These are phyloP conservation scores for Amphimedon queenslandica DNA, from an alignment of 37 sponge, comb jelly and placozoan genomes.

Conservation along the genomic window DNA sequence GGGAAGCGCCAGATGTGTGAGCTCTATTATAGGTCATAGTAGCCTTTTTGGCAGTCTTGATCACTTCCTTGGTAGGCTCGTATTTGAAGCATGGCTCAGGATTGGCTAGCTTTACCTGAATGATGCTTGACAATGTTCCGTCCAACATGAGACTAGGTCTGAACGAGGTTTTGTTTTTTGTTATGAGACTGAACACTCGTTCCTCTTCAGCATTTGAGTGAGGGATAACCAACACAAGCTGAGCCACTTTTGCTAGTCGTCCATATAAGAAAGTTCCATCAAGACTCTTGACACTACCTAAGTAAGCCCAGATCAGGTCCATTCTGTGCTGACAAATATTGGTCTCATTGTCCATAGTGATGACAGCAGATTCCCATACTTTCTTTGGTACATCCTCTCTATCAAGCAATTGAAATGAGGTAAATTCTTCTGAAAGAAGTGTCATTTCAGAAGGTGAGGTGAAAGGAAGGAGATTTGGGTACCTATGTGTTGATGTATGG, in stretches of 20 bases:
- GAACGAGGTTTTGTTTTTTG: slow-evolving; percentile 29
- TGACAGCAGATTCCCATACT: slow-evolving; percentile 19
- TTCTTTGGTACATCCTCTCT: slow-evolving; percentile 20
- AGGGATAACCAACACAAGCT: slow-evolving; percentile 18
- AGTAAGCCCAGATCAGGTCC: slow-evolving; percentile 17
- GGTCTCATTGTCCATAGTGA: background rate
- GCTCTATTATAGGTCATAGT: slow-evolving; percentile 14
- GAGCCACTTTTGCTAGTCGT: slow-evolving; percentile 20
- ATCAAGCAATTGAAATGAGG: slow-evolving; percentile 31
- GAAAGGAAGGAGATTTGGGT: background rate
- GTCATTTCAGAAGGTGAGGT: background rate
- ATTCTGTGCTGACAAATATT: slow-evolving; percentile 14
- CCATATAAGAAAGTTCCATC: background rate
- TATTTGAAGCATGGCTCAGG: slow-evolving; percentile 16
- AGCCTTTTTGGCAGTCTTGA: slow-evolving; percentile 1
- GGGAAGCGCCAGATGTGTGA: background rate
- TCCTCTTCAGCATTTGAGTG: slow-evolving; percentile 50
- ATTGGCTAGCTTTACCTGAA: slow-evolving; percentile 4
- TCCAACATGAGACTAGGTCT: slow-evolving; percentile 13
- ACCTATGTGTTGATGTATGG: background rate
- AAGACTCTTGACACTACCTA: background rate
- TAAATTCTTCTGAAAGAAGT: slow-evolving; percentile 25
- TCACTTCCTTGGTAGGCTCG: slow-evolving; percentile 10
- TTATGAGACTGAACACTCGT: slow-evolving; percentile 27
- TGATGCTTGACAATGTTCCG: slow-evolving; percentile 27